A percentile compares a stretch with the other conserved stretches of the same genome.
These are phyloP conservation scores for Dolichotis patagonum DNA, from an alignment of 2,113 vertebrate genomes.

Conservation along the genomic window DNA sequence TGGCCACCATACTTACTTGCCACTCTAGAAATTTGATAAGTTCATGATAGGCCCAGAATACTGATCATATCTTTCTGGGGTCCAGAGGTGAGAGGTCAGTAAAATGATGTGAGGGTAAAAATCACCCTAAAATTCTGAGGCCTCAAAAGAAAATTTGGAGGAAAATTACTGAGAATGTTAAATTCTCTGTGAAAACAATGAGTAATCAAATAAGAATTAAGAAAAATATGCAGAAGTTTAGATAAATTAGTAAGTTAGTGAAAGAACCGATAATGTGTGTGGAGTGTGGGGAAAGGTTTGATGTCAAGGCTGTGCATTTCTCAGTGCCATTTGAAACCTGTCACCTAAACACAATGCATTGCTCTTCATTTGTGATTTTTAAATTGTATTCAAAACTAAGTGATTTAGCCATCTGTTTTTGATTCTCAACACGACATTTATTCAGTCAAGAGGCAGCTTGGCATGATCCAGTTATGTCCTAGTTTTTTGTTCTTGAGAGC, in stretches of 20 bases:
- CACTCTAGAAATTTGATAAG: background rate
- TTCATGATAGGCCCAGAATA: background rate
- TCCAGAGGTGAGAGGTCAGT: fast-evolving
- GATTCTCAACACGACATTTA: background rate
- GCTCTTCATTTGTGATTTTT: background rate
- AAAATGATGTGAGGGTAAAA: background rate
- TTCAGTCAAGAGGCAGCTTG: background rate
- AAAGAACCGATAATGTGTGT: background rate
- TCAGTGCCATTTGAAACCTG: background rate
- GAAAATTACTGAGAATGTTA: background rate
- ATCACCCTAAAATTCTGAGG: background rate
- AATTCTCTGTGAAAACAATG: background rate
- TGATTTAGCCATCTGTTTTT: background rate
- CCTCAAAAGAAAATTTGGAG: background rate
- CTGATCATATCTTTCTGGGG: background rate
- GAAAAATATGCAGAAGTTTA: background rate
- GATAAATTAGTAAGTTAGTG: background rate
- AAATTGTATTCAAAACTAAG: background rate
- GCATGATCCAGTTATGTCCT: background rate
- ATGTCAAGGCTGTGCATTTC: background rate
- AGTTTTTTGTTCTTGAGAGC: background rate
- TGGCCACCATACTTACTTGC: background rate
- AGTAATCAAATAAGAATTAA: slow-evolving; percentile 6
- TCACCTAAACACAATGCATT: background rate
- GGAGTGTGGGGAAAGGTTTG: background rate